Evolutionary conservation across 1,140 invertebrate species (phyloP).

Genomic region (Drosophila novamexicana): DNA sequence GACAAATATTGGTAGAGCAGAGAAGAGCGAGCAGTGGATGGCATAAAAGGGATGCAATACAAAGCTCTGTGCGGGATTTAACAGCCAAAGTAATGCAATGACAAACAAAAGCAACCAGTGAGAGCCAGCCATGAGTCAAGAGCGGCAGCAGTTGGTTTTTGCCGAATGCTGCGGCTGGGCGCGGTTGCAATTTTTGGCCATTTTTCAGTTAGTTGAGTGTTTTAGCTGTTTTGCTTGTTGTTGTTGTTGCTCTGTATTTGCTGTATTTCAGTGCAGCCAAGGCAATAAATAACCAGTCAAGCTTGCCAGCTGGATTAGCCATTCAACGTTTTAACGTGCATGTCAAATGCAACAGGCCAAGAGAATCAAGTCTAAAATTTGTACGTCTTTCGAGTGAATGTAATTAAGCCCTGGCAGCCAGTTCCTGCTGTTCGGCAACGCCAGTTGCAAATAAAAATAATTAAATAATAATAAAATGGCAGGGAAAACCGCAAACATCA

Average conservation of each 20-base stretch:
- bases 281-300: conserved; percentile 73
- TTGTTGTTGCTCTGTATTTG: conserved; percentile 26
- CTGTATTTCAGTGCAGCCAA: conserved; percentile 16
- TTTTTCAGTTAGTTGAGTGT: conserved; percentile 50
- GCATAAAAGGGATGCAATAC: conserved; percentile 41
- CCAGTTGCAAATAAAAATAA: conserved; percentile 20
- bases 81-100: conserved; percentile 79
- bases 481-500: conserved; percentile 46
- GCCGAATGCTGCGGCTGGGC: conserved; percentile 20
- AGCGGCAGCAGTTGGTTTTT: conserved; percentile 30
- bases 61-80: conserved; percentile 70
- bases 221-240: background rate
- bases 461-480: conserved; percentile 15
- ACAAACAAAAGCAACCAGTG: conserved; percentile 72
- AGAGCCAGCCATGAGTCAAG: conserved; percentile 42
- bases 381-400: conserved; percentile 68
- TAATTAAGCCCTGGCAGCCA: conserved; percentile 72
- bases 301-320: conserved; percentile 69
- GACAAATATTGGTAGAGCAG: conserved; percentile 75
- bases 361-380: conserved; percentile 46
- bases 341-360: conserved; percentile 77
- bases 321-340: conserved; percentile 53
- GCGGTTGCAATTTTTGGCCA: conserved; percentile 51
- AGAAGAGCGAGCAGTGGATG: conserved; percentile 3
- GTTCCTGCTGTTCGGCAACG: conserved; percentile 43